Evolutionary conservation across 2,797 vertebrate species (phyloP).

Genomic region (Alosa sapidissima): DNA sequence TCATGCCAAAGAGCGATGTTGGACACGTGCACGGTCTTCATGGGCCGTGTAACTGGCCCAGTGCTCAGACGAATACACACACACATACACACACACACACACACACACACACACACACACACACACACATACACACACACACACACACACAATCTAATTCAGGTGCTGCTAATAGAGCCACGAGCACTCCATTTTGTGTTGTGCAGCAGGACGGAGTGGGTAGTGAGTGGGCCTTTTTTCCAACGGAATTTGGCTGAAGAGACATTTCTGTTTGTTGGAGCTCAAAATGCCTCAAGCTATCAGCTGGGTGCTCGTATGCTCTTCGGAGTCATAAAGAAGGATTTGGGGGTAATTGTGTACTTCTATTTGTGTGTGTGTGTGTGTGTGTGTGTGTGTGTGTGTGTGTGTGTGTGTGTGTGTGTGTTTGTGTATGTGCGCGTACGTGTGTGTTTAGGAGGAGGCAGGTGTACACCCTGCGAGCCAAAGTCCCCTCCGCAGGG

Average conservation of each 20-base stretch:
- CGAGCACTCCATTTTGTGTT: neutral
- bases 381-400: neutral
- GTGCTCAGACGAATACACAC: neutral
- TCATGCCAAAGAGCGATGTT: conserved; percentile 1
- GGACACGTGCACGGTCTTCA: neutral
- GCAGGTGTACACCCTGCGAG: conserved; percentile 71
- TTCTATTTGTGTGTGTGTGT: neutral
- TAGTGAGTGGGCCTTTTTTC: neutral
- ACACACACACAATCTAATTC: neutral
- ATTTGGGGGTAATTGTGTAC: neutral
- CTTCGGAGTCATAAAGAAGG: neutral
- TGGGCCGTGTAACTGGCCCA: neutral
- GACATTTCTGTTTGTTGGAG: neutral
- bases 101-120: too few relatives aligned
- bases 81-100: too few relatives aligned
- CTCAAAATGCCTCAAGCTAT: neutral
- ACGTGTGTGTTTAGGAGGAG: conserved; percentile 74
- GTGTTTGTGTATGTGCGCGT: neutral
- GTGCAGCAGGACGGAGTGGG: neutral
- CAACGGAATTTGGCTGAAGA: too few relatives aligned
- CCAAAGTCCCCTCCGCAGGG: conserved; percentile 67
- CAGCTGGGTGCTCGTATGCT: neutral
- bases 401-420: neutral
- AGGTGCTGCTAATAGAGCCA: neutral
- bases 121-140: too few relatives aligned